phyloP scores from a whole-genome alignment of 2,888 invertebrate species.

The Athalia circularis region DNA sequence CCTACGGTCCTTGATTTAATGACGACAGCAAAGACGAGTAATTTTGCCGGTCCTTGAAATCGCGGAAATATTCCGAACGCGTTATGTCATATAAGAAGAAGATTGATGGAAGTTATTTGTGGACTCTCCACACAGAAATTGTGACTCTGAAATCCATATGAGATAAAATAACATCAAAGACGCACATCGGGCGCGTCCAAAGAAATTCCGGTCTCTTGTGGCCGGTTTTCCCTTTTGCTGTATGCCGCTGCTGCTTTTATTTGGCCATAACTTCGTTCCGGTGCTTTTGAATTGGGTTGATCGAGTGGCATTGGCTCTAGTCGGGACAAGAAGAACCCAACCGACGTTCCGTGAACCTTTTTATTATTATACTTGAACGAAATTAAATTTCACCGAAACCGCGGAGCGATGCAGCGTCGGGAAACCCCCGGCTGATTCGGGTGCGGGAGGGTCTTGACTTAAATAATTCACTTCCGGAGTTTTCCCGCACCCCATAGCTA shows the following conservation, averaged over 20 bases:
- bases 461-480: slow-evolving; percentile 65
- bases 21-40: not conserved
- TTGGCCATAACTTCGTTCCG: slow-evolving; percentile 17
- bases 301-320: slow-evolving; percentile 2
- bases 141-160: not conserved
- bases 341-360: slow-evolving; percentile 22
- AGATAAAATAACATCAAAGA: slow-evolving; percentile 13
- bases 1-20: not conserved
- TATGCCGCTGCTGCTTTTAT: not conserved
- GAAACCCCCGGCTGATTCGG: not conserved
- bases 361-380: not conserved
- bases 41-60: not conserved
- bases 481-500: slow-evolving; percentile 21
- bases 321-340: slow-evolving; percentile 20
- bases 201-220: not conserved
- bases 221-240: not conserved
- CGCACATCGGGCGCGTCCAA: too few relatives aligned
- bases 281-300: slow-evolving; percentile 26
- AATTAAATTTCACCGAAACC: slow-evolving; percentile 38
- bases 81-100: too few relatives aligned
- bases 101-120: not conserved
- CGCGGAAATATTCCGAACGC: not conserved
- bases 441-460: slow-evolving; percentile 57
- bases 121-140: not conserved
- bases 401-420: not conserved